phyloP scores from a whole-genome alignment of 2,797 vertebrate genomes.

The Pempheris klunzingeri region DNA sequence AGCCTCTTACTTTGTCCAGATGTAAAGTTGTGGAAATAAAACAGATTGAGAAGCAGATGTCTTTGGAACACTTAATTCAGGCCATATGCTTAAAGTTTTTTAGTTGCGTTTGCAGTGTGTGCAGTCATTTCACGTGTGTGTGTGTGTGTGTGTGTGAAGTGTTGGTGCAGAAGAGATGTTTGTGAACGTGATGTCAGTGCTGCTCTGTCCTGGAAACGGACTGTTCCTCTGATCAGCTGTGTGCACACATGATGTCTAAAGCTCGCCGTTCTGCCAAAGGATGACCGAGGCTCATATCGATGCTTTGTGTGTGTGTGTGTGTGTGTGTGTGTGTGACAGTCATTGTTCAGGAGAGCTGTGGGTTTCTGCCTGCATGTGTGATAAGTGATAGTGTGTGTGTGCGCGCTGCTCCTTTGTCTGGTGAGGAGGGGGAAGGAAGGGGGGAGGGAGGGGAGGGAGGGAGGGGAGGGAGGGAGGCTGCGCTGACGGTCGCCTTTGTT shows the following conservation, averaged over 20 bases:
- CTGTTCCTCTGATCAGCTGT: conserved; percentile 33
- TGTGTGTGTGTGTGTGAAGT: not conserved
- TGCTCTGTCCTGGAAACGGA: not conserved
- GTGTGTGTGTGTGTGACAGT: conserved; percentile 39
- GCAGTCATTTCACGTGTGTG: not conserved
- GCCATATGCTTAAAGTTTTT: not conserved
- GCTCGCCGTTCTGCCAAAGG: not conserved
- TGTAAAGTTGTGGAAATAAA: conserved; percentile 37
- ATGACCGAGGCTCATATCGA: not conserved
- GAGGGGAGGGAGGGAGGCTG: conserved; percentile 17
- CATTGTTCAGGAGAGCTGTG: conserved; percentile 52
- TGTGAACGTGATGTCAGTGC: not conserved
- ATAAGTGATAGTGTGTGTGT: conserved; percentile 42
- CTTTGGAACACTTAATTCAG: not conserved
- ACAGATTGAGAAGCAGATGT: conserved; percentile 9
- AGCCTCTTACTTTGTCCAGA: conserved; percentile 3
- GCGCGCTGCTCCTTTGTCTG: conserved; percentile 74
- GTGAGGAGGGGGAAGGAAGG: conserved; percentile 30
- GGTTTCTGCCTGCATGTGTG: conserved; percentile 32
- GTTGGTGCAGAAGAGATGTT: conserved; percentile 12
- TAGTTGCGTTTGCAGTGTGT: not conserved
- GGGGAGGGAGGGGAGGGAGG: not conserved
- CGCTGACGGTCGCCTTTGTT: conserved; percentile 75
- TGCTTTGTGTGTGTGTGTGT: conserved; percentile 29
- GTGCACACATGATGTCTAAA: not conserved